These are phyloP conservation scores for Sinhomidia bicolor DNA, from an alignment of 2,888 invertebrate genomes.

Conservation along the genomic window DNA sequence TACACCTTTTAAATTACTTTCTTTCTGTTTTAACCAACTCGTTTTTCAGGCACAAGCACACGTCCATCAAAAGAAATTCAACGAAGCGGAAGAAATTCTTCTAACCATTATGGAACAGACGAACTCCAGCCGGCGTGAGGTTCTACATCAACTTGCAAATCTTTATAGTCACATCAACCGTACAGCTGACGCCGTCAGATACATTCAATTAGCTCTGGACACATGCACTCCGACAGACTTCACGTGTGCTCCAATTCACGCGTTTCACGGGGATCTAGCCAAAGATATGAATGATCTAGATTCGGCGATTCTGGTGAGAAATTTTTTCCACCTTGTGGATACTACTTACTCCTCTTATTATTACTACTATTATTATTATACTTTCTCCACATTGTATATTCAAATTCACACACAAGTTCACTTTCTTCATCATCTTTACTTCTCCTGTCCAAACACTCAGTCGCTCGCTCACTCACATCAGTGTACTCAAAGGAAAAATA, in stretches of 20 bases:
- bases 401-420: too few species aligned
- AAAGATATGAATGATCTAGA: slow-evolving; percentile 80
- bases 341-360: too few species aligned
- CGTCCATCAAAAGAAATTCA: slow-evolving; percentile 79
- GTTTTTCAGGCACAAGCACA: slow-evolving; percentile 78
- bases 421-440: too few species aligned
- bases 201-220: slow-evolving; percentile 78
- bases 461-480: too few species aligned
- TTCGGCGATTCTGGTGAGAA: slow-evolving; percentile 78
- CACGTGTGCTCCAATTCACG: slow-evolving; percentile 79
- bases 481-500: too few species aligned
- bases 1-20: slow-evolving; percentile 60
- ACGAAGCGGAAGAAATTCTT: slow-evolving; percentile 79
- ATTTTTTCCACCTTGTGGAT: too few species aligned
- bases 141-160: slow-evolving; percentile 80
- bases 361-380: too few species aligned
- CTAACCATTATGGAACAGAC: slow-evolving; percentile 78
- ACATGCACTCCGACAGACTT: slow-evolving; percentile 77
- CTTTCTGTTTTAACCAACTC: slow-evolving; percentile 62
- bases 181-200: slow-evolving; percentile 79
- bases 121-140: slow-evolving; percentile 79
- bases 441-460: too few species aligned
- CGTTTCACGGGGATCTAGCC: slow-evolving; percentile 79
- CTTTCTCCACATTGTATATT: too few species aligned
- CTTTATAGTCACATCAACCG: slow-evolving; percentile 80